Percentiles rank a stretch among this genome's conserved stretches.
Conservation (phyloP, 2,888 invertebrate genomes). For the Rosalia funebris region DNA sequence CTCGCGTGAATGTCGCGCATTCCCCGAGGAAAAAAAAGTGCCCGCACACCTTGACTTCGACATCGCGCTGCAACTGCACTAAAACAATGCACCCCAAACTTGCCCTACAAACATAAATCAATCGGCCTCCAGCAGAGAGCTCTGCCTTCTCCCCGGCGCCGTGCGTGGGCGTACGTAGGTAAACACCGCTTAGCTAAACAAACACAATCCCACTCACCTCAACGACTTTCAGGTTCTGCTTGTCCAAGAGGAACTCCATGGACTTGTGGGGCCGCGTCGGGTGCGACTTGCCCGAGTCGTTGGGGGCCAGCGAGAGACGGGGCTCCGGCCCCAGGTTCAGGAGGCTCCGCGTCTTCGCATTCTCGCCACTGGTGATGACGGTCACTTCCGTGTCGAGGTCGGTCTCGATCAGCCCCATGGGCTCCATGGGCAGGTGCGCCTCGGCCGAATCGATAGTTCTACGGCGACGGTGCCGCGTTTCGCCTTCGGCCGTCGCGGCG, state of each 20-base stretch:
- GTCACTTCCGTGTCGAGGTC: slow-evolving; percentile 85
- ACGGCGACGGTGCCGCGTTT: slow-evolving; percentile 49
- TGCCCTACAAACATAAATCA: slow-evolving; percentile 43
- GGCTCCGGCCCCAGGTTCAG: slow-evolving; percentile 70
- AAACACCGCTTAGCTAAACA: not conserved
- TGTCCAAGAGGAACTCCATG: slow-evolving; percentile 95
- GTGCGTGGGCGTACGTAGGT: slow-evolving; percentile 12
- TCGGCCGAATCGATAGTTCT: slow-evolving; percentile 62
- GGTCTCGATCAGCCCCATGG: slow-evolving; percentile 83
- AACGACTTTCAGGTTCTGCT: slow-evolving; percentile 85
- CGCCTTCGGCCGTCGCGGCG: slow-evolving; percentile 42
- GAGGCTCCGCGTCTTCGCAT: slow-evolving; percentile 73
- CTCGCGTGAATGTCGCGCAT: not conserved
- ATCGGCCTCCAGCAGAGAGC: slow-evolving; percentile 36
- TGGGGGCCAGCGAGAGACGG: slow-evolving; percentile 66
- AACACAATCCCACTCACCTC: slow-evolving; percentile 37
- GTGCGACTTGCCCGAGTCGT: slow-evolving; percentile 62
- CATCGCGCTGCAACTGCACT: slow-evolving; percentile 24
- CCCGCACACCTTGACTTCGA: slow-evolving; percentile 7
- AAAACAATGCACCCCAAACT: slow-evolving; percentile 24
- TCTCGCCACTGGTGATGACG: slow-evolving; percentile 64
- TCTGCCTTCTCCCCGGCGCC: slow-evolving; percentile 13
- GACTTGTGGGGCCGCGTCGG: slow-evolving; percentile 80
- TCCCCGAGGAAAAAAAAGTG: not conserved
- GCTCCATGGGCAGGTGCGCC: slow-evolving; percentile 43